A percentile compares a stretch with the other conserved stretches of the same genome.
phyloP scores from a whole-genome alignment of 1,140 invertebrate genomes.

The Grapholita molesta region DNA sequence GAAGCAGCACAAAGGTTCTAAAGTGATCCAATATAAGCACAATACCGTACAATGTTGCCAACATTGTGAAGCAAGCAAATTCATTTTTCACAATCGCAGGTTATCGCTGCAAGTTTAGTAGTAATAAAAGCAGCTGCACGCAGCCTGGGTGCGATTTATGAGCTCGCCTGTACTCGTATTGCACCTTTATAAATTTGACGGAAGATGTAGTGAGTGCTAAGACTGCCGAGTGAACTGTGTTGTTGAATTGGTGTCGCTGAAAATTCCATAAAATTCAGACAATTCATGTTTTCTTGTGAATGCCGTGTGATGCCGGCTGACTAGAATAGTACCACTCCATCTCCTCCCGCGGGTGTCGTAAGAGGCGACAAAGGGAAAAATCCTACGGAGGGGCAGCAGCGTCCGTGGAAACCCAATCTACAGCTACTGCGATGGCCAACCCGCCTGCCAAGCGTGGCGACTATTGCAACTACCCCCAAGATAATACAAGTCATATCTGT shows the following conservation, averaged over 20 bases:
- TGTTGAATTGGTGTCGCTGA: background rate
- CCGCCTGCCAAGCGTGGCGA: too few relatives aligned
- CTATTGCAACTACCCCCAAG: too few relatives aligned
- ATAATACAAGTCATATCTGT: too few relatives aligned
- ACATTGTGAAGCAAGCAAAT: constrained; percentile 10
- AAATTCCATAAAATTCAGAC: too few relatives aligned
- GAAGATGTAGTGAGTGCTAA: background rate
- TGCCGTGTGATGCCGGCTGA: too few relatives aligned
- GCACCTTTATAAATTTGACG: constrained; percentile 12
- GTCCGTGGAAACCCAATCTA: too few relatives aligned
- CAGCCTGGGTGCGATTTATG: constrained; percentile 11
- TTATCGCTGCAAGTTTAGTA: constrained; percentile 6
- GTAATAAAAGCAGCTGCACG: constrained; percentile 15
- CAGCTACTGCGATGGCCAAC: too few relatives aligned
- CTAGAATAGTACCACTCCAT: too few relatives aligned
- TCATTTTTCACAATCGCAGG: constrained; percentile 17
- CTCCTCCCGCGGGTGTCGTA: too few relatives aligned
- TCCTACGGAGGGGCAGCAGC: too few relatives aligned
- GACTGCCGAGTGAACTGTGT: background rate
- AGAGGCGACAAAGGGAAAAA: too few relatives aligned
- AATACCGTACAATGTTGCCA: constrained; percentile 9
- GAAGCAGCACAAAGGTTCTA: background rate
- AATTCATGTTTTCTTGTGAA: too few relatives aligned
- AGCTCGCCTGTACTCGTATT: constrained; percentile 1
- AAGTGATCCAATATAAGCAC: background rate